Percentiles rank a stretch among this genome's conserved stretches.
Conservation (phyloP, 1,140 invertebrate species). For the Theocolax elegans region DNA sequence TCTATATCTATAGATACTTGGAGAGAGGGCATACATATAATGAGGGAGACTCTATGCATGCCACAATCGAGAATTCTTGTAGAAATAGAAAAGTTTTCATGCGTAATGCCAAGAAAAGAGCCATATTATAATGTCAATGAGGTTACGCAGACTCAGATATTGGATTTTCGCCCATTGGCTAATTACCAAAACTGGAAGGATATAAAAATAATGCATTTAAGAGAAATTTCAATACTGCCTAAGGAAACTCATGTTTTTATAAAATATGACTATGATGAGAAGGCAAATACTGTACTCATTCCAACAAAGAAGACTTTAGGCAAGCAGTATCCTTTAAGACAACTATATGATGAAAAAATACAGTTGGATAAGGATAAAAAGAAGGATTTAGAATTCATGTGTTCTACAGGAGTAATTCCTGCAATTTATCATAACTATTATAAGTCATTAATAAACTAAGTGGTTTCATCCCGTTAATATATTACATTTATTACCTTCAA, state of each 20-base stretch:
- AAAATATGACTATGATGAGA: background rate
- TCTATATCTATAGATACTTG: background rate
- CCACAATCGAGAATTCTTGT: background rate
- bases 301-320: background rate
- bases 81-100: background rate
- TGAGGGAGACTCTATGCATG: constrained; percentile 2
- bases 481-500: too few relatives aligned
- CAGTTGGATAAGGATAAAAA: background rate
- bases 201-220: background rate
- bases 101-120: background rate
- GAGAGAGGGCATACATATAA: background rate
- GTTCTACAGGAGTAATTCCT: background rate
- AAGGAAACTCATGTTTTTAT: background rate
- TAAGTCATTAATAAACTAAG: too few relatives aligned
- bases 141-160: background rate
- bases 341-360: background rate
- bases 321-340: background rate
- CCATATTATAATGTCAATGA: constrained; percentile 1
- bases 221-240: background rate
- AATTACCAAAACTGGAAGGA: background rate
- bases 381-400: background rate
- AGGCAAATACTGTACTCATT: background rate
- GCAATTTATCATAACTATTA: background rate
- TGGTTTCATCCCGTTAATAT: too few relatives aligned
- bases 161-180: background rate